A percentile compares a stretch with the other conserved stretches of the same genome.
These are phyloP conservation scores for Bradypodion pumilum DNA, from an alignment of 2,797 vertebrate species.

Conservation along the genomic window DNA sequence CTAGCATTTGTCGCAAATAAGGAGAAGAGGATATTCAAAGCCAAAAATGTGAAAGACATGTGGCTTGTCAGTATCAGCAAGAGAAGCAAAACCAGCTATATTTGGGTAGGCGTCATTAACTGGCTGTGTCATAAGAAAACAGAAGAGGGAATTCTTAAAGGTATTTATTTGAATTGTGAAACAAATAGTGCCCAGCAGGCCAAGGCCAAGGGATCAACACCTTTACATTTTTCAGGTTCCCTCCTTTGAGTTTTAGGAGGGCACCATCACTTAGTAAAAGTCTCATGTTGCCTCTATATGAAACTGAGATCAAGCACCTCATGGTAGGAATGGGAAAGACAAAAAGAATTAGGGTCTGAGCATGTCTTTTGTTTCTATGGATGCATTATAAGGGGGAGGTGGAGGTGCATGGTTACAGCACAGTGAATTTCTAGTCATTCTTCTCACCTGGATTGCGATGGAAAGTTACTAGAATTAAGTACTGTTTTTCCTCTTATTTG, in stretches of 20 bases:
- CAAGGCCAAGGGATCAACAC: conserved; percentile 23
- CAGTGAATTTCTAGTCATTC: background rate
- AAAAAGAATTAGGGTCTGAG: rapidly evolving
- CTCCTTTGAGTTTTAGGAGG: conserved; percentile 80
- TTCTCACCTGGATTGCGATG: background rate
- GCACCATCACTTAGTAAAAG: conserved; percentile 87
- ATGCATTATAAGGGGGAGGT: conserved; percentile 45
- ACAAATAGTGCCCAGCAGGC: background rate
- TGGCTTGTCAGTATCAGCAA: background rate
- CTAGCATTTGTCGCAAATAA: background rate
- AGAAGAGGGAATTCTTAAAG: conserved; percentile 31
- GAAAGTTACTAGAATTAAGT: background rate
- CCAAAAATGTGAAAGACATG: background rate
- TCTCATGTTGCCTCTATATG: conserved; percentile 70
- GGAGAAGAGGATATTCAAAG: background rate
- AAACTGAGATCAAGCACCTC: background rate
- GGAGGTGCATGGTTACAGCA: background rate
- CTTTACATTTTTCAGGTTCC: conserved; percentile 83
- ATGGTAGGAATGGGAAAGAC: background rate
- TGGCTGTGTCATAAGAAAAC: background rate
- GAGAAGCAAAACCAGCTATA: background rate
- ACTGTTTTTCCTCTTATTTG: conserved; percentile 78
- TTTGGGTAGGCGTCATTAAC: background rate
- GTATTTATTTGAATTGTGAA: conserved; percentile 67
- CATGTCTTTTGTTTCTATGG: background rate